Evolutionary conservation across 2,113 vertebrate genomes (phyloP), one percentile per base, ranked within the genome.

Genomic region (Serilophus lunatus): DNA sequence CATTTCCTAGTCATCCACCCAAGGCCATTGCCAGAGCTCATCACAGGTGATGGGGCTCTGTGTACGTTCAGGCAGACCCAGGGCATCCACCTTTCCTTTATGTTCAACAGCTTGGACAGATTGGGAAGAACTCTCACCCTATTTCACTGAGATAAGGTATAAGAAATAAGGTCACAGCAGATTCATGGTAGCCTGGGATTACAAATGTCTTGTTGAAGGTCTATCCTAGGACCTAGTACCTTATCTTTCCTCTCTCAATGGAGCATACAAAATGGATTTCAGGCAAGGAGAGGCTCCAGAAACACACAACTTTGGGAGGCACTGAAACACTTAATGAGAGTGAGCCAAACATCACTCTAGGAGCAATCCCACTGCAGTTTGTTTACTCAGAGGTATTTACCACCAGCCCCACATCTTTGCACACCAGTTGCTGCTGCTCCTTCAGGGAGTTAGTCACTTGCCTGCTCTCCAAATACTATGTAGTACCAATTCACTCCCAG

Each of bases 391-490:
- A 91, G 69, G 86, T 87, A 68, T 85, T 92, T 93, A 91, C 81
- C 0, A 0, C 35, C 59, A 81, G 69, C 60, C 61, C 44, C 77
- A 40, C 8, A 7, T 57, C 66, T 88, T 77, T 54, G 74, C 66
- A 61, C 66, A 90, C 81, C 81, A 53, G 77, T 92, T 93, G 96
- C 82, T 91, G 60, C 51, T 68, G 53, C 61, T 82, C 31, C 78
- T 95, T 72, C 63, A 91, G 61, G 70, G 83, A 89, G 53, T 72
- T 71, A 90, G 57, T 92, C 78, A 87, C 59, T 91, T 80, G 45
- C 75, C 83, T 93, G 50, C 82, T 76, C 70, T 95, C 78, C 82
- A 92, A 91, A 87, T 36, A 47, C 91, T 91, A 72, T 92, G 91
- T 92, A 87, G 95, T 95, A 88, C 74, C 69, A 70, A 59, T 75